Conservation (phyloP, 2,797 vertebrate genomes). For the Coreius guichenoti region DNA sequence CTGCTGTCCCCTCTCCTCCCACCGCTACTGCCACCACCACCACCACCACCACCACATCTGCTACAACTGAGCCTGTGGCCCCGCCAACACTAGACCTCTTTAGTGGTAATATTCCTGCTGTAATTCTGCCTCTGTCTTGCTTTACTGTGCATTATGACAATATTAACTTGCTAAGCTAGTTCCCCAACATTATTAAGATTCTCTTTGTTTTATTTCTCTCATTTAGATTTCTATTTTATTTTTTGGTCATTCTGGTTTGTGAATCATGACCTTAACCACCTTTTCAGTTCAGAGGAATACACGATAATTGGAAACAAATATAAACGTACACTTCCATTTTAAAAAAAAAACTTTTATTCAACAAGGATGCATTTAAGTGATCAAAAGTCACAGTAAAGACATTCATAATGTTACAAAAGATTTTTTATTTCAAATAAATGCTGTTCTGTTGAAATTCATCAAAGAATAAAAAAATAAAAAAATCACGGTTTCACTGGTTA, state of each 20-base stretch:
- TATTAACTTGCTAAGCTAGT: conserved; percentile 50
- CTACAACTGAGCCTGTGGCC: conserved; percentile 63
- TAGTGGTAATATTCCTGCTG: conserved; percentile 90
- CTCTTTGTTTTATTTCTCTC: conserved; percentile 38
- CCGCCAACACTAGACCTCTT: conserved; percentile 97
- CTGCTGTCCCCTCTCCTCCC: conserved; percentile 78
- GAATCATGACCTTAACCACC: conserved; percentile 54
- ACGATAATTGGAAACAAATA: background rate
- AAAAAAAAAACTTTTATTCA: background rate
- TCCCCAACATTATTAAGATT: conserved; percentile 45
- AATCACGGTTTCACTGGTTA: background rate
- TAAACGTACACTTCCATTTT: background rate
- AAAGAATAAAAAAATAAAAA: background rate
- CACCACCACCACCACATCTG: conserved; percentile 68
- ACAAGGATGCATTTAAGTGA: background rate
- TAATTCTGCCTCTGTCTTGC: conserved; percentile 60
- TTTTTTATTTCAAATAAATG: background rate
- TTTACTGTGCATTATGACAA: conserved; percentile 51
- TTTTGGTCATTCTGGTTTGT: conserved; percentile 32
- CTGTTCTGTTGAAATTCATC: background rate
- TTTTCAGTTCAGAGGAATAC: background rate
- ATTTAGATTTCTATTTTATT: conserved; percentile 30
- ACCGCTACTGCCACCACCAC: conserved; percentile 76
- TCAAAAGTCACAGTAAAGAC: background rate
- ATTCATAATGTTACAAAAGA: background rate